These are phyloP conservation scores for Hipposideros armiger DNA, from an alignment of 2,113 vertebrate species.

Conservation along the genomic window DNA sequence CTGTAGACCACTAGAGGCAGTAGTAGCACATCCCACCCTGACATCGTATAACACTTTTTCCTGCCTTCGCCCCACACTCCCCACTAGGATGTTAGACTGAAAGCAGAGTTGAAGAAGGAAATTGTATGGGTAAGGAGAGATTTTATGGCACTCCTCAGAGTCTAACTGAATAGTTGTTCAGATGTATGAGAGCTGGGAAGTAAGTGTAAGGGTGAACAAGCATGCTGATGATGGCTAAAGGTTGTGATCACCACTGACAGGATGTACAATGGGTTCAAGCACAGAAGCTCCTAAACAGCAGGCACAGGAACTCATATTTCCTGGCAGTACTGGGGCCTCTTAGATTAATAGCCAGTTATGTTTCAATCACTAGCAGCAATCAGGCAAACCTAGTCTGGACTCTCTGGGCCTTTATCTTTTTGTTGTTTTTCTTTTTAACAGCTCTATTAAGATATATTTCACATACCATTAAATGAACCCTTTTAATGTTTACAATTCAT, in stretches of 20 bases:
- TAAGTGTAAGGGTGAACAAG: background rate
- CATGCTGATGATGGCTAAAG: background rate
- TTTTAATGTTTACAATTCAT: background rate
- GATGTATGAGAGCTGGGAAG: background rate
- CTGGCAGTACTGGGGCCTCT: background rate
- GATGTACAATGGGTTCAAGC: background rate
- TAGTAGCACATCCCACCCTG: background rate
- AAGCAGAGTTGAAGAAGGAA: background rate
- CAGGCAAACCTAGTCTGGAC: background rate
- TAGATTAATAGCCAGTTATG: background rate
- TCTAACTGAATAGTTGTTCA: background rate
- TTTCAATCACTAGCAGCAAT: background rate
- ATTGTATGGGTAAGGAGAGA: background rate
- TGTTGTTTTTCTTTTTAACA: background rate
- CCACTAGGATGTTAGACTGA: background rate
- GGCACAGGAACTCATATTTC: background rate
- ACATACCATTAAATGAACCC: background rate
- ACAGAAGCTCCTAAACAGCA: background rate
- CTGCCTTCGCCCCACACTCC: background rate
- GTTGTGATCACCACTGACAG: background rate
- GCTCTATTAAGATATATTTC: background rate
- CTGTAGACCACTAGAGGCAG: background rate
- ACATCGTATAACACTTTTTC: background rate
- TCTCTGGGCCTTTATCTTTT: background rate
- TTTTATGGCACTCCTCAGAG: background rate